Conservation (phyloP, 2,888 invertebrate genomes). For the Pterostichus niger region DNA sequence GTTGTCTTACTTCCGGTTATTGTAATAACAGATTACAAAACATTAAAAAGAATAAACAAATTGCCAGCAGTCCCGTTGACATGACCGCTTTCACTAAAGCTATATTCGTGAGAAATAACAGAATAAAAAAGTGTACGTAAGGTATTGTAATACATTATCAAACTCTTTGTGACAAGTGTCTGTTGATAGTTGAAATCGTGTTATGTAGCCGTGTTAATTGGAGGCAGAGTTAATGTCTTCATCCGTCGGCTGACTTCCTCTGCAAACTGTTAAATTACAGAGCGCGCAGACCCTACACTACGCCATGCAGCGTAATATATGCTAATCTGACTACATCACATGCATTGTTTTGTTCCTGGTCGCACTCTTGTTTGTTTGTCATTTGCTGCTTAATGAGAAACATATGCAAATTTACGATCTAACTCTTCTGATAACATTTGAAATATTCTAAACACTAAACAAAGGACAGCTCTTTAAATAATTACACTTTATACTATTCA, state of each 20-base stretch:
- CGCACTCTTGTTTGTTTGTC: conserved; percentile 19
- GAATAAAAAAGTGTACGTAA: no score
- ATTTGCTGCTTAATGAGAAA: conserved; percentile 26
- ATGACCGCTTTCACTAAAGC: no score
- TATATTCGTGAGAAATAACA: no score
- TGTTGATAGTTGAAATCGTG: neutral
- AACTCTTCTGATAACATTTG: conserved; percentile 7
- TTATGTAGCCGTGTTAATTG: conserved; percentile 3
- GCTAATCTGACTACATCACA: conserved; percentile 16
- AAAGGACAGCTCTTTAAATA: neutral
- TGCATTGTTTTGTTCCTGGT: conserved; percentile 10
- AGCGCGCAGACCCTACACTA: neutral
- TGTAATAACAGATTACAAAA: no score
- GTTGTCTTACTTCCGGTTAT: neutral
- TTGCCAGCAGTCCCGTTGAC: no score
- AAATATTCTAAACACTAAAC: conserved; percentile 26
- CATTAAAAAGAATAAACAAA: no score
- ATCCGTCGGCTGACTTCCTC: conserved; percentile 24
- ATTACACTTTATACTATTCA: neutral
- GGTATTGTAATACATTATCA: no score
- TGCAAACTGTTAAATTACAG: conserved; percentile 39
- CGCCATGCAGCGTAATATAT: conserved; percentile 7
- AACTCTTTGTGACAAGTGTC: neutral
- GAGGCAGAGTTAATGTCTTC: conserved; percentile 37
- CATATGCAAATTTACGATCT: conserved; percentile 18